A percentile compares a stretch with the other conserved stretches of the same genome.
Evolutionary conservation across 1,140 invertebrate species (phyloP).

Genomic region (Araneus ventricosus): DNA sequence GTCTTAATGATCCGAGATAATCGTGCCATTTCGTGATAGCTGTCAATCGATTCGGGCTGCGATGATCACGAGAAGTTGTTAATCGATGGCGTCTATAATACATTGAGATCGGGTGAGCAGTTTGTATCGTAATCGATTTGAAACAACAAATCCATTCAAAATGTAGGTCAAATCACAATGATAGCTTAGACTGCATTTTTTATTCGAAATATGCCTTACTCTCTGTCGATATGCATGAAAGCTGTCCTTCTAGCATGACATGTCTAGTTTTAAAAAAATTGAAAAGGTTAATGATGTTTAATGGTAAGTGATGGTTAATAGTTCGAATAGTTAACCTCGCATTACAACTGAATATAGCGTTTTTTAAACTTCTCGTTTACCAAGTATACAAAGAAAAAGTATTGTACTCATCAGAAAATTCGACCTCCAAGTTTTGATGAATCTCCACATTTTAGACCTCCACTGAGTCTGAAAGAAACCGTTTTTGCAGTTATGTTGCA

Average conservation of each 20-base stretch:
- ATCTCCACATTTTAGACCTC: too few relatives aligned
- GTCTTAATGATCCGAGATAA: background rate
- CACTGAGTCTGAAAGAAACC: too few relatives aligned
- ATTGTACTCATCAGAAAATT: too few relatives aligned
- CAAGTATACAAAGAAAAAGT: too few relatives aligned
- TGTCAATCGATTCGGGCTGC: background rate
- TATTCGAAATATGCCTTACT: background rate
- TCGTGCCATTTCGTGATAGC: background rate
- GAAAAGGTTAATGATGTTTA: too few relatives aligned
- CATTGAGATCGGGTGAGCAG: background rate
- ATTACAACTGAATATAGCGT: too few relatives aligned
- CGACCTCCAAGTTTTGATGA: too few relatives aligned
- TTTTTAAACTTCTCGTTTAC: too few relatives aligned
- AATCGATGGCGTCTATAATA: background rate
- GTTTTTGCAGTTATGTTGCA: too few relatives aligned
- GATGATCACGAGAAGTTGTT: background rate
- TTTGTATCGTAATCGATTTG: constrained; percentile 35
- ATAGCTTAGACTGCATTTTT: background rate
- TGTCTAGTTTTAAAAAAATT: too few relatives aligned
- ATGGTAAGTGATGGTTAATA: background rate
- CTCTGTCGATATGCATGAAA: background rate
- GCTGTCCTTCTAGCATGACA: background rate
- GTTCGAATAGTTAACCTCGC: background rate
- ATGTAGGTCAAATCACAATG: background rate
- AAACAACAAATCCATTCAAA: background rate